Percentiles rank a stretch among this genome's conserved stretches.
phyloP scores from a whole-genome alignment of 2,888 invertebrate genomes.

The Drymonia ruficornis region DNA sequence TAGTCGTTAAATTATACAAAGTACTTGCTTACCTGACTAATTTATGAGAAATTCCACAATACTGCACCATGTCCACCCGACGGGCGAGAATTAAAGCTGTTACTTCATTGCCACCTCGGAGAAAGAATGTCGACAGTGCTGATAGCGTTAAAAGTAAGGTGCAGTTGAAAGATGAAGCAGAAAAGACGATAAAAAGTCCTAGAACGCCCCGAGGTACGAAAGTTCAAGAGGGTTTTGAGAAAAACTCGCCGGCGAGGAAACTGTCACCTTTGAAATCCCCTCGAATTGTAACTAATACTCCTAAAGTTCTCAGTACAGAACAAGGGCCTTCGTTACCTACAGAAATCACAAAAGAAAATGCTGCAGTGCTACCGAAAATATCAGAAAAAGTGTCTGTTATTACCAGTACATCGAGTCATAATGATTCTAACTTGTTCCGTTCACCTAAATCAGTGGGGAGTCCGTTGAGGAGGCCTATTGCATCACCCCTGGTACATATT shows the following conservation, averaged over 20 bases:
- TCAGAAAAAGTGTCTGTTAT: constrained; percentile 50
- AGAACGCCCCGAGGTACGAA: constrained; percentile 45
- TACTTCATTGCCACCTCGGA: constrained; percentile 86
- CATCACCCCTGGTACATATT: constrained; percentile 46
- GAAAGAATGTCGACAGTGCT: constrained; percentile 62
- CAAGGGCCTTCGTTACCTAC: constrained; percentile 26
- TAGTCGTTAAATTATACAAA: neutral
- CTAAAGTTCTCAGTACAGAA: constrained; percentile 18
- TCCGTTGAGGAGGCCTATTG: constrained; percentile 39
- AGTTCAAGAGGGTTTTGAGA: constrained; percentile 28
- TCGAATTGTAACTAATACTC: constrained; percentile 25
- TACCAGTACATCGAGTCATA: constrained; percentile 39
- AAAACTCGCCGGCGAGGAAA: constrained; percentile 25
- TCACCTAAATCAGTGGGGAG: constrained; percentile 53
- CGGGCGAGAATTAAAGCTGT: constrained; percentile 90
- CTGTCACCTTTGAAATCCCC: constrained; percentile 38
- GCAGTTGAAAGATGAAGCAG: constrained; percentile 41
- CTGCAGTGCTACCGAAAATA: constrained; percentile 26
- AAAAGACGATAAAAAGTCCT: constrained; percentile 51
- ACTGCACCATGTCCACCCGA: constrained; percentile 84
- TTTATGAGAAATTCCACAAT: neutral
- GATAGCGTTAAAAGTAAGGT: constrained; percentile 48
- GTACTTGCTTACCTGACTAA: neutral
- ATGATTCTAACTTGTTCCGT: constrained; percentile 44
- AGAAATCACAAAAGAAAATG: constrained; percentile 33